Percentiles rank a stretch among this genome's conserved stretches.
phyloP scores from a whole-genome alignment of 2,797 vertebrate genomes.

The Champsocephalus gunnari region DNA sequence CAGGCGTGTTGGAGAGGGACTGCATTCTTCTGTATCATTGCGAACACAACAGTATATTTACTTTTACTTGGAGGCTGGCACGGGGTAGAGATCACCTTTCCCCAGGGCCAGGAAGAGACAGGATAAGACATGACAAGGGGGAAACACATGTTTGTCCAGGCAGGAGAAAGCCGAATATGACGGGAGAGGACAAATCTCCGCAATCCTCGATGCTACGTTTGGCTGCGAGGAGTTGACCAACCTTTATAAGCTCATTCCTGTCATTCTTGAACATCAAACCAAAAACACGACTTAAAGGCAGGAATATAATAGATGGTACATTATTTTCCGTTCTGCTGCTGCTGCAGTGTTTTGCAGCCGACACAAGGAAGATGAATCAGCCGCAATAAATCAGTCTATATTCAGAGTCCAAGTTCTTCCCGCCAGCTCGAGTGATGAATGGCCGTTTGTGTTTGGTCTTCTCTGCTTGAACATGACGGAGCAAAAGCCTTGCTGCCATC shows the following conservation, averaged over 20 bases:
- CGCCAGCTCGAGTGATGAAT: constrained; percentile 52
- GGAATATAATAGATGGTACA: constrained; percentile 6
- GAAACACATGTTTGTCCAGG: constrained; percentile 9
- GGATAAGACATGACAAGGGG: constrained; percentile 12
- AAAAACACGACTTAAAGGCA: constrained; percentile 12
- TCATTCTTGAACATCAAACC: constrained; percentile 17
- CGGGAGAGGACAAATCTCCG: constrained; percentile 14
- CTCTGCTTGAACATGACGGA: constrained; percentile 58
- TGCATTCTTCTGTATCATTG: constrained; percentile 51
- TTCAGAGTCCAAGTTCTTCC: constrained; percentile 31
- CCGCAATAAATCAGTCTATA: constrained; percentile 43
- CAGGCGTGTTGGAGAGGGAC: constrained; percentile 23
- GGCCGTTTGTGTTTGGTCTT: constrained; percentile 56
- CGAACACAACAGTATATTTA: constrained; percentile 41
- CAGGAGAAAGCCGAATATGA: constrained; percentile 14
- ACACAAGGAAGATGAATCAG: constrained; percentile 28
- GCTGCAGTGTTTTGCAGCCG: constrained; percentile 11
- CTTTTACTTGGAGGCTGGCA: constrained; percentile 37
- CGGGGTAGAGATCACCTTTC: constrained; percentile 49
- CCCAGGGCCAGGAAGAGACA: constrained; percentile 12
- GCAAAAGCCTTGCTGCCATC: constrained; percentile 49
- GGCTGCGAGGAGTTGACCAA: constrained; percentile 21
- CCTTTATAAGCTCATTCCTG: constrained; percentile 23
- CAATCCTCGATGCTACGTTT: constrained; percentile 11
- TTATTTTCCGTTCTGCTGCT: constrained; percentile 23